Evolutionary conservation across 2,113 vertebrate species (phyloP), one percentile per base, ranked within the genome.

Genomic region (Tyrannus savana): DNA sequence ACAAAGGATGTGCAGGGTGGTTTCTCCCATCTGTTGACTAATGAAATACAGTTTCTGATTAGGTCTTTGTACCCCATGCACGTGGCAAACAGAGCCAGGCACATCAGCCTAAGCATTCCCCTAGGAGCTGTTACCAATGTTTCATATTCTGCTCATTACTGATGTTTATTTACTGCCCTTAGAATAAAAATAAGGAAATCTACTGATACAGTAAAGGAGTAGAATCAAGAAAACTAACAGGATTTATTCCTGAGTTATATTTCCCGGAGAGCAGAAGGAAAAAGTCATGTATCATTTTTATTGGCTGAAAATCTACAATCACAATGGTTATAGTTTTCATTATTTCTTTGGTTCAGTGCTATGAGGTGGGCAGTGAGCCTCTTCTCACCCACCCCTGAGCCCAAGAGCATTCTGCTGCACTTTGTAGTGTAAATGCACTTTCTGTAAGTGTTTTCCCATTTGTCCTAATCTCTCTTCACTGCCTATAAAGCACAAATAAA

Each of bases 111-210:
- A 88, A 94, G 81, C 30, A 82, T 74, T 47, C 85, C 91, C 90
- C 31, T 58, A 90, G 77, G 82, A 94, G 35, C 68, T 75, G 10
- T 87, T 95, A 92, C 81, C 80, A 86, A 90, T 93, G 90, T 68
- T 94, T 92, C 73, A 88, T 84, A 80, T 87, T 90, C 72, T 89
- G 19, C 53, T 97, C 83, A 79, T 96, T 93, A 92, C 74, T 87
- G 58, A 69, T 96, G 80, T 95, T 94, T 95, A 92, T 95, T 97
- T 97, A 95, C 86, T 89, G 37, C 47, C 77, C 94, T 86, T 72
- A 73, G 73, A 96, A 95, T 68, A 81, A 90, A 94, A 94, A 89
- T 50, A 81, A 87, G 52, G 77, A 84, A 94, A 77, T 83, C 55
- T 90, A 86, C 15, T 89, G 4, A 50, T 62, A 66, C 63, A 58